phyloP scores from a whole-genome alignment of 2,113 vertebrate genomes.

The Mormoops blainvillei region DNA sequence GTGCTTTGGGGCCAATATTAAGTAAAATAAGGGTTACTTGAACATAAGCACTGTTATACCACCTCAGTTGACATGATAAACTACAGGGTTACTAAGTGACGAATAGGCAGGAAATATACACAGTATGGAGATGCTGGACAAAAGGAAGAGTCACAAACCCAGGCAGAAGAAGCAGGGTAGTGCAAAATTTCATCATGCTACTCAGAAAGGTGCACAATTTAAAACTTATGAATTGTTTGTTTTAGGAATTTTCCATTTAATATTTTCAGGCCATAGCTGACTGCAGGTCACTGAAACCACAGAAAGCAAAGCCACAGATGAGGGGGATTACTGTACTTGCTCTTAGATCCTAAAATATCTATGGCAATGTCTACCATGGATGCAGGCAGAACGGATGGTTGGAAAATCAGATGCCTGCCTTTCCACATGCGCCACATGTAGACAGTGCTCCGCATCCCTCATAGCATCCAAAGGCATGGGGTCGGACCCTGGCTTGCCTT shows the following conservation, averaged over 20 bases:
- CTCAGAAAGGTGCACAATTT: background rate
- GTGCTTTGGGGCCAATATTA: background rate
- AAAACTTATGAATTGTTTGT: background rate
- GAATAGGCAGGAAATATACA: background rate
- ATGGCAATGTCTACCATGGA: background rate
- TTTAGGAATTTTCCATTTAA: background rate
- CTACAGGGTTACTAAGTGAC: background rate
- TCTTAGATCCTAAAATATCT: background rate
- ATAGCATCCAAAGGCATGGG: too few species aligned
- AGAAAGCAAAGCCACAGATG: background rate
- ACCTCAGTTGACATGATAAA: background rate
- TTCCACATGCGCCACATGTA: fast-evolving
- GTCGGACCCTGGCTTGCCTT: background rate
- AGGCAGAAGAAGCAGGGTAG: background rate
- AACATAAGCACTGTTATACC: background rate
- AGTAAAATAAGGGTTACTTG: background rate
- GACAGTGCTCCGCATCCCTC: background rate
- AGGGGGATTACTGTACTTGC: background rate
- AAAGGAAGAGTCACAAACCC: background rate
- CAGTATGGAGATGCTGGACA: background rate
- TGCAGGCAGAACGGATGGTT: background rate
- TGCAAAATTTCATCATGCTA: background rate
- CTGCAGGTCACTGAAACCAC: background rate
- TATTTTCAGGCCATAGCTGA: background rate
- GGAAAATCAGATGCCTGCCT: background rate